Conservation (phyloP, 2,888 invertebrate genomes). For the Eupithecia centaureata region DNA sequence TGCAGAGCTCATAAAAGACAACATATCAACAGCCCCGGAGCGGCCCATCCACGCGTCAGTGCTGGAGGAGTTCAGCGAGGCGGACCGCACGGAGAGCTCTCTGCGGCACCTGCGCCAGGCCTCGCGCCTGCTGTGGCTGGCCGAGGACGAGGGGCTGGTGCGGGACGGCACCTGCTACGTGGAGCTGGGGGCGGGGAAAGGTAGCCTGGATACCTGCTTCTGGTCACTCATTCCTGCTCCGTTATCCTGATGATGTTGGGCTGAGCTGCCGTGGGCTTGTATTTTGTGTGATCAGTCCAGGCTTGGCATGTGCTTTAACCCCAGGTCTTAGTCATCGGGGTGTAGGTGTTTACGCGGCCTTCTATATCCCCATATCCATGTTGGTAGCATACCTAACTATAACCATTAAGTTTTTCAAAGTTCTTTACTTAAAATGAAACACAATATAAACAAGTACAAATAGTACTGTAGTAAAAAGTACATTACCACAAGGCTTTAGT, state of each 20-base stretch:
- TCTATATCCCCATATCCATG: not conserved
- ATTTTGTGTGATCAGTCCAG: too few species aligned
- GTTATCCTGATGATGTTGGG: not conserved
- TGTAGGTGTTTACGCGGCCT: not conserved
- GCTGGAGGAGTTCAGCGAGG: constrained; percentile 58
- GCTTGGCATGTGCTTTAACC: not conserved
- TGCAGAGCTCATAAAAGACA: constrained; percentile 60
- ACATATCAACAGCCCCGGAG: constrained; percentile 54
- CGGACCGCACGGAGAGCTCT: constrained; percentile 85
- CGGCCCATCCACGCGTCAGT: constrained; percentile 63
- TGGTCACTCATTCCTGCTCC: too few species aligned
- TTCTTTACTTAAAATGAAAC: not conserved
- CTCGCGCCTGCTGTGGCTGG: constrained; percentile 88
- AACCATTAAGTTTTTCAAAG: not conserved
- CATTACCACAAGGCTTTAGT: too few species aligned
- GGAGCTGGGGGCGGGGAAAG: constrained; percentile 96
- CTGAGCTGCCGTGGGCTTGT: not conserved
- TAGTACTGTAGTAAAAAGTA: too few species aligned
- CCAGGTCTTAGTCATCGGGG: not conserved
- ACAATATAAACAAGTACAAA: too few species aligned
- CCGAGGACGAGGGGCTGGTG: constrained; percentile 85
- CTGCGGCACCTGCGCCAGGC: constrained; percentile 91
- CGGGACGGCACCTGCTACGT: constrained; percentile 87
- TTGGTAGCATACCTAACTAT: not conserved
- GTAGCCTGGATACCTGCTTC: too few species aligned